These are phyloP conservation scores for Sphenopsis melanotis DNA, from an alignment of 2,797 vertebrate species.

Conservation along the genomic window DNA sequence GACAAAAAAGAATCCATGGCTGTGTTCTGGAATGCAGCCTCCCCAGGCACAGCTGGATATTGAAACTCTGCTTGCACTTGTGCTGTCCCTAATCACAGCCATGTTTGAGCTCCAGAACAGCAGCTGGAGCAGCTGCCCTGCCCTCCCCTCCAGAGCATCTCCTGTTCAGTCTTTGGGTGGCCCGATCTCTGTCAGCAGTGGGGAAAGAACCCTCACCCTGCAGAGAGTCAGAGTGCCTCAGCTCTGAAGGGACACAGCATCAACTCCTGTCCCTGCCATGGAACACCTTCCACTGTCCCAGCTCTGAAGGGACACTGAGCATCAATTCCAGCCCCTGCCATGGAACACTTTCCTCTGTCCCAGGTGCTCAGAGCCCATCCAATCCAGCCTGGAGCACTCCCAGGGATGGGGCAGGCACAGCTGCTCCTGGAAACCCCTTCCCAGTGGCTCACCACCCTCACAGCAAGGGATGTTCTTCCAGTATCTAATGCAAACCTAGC, in stretches of 20 bases:
- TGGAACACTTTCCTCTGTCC: too few species aligned
- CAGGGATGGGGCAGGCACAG: background rate
- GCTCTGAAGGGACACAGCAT: background rate
- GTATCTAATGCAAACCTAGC: background rate
- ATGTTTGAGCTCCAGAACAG: background rate
- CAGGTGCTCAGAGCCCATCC: background rate
- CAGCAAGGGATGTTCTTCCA: background rate
- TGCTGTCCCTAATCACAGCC: background rate
- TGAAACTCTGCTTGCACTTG: background rate
- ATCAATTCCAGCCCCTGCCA: too few species aligned
- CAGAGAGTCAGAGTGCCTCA: background rate
- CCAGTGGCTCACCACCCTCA: background rate
- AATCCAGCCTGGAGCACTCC: too few species aligned
- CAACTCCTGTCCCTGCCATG: background rate
- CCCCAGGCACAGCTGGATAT: background rate
- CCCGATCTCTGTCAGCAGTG: background rate
- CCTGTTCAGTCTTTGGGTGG: background rate
- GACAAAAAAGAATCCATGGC: background rate
- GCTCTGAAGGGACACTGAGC: too few species aligned
- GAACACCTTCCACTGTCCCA: background rate
- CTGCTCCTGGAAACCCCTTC: background rate
- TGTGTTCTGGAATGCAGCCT: conserved; percentile 28
- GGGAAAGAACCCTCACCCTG: background rate
- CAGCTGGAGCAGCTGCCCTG: background rate
- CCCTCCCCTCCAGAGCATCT: background rate